Percentiles rank a stretch among this genome's conserved stretches.
phyloP scores from a whole-genome alignment of 1,140 invertebrate genomes.

The Trinorchestia longiramus region DNA sequence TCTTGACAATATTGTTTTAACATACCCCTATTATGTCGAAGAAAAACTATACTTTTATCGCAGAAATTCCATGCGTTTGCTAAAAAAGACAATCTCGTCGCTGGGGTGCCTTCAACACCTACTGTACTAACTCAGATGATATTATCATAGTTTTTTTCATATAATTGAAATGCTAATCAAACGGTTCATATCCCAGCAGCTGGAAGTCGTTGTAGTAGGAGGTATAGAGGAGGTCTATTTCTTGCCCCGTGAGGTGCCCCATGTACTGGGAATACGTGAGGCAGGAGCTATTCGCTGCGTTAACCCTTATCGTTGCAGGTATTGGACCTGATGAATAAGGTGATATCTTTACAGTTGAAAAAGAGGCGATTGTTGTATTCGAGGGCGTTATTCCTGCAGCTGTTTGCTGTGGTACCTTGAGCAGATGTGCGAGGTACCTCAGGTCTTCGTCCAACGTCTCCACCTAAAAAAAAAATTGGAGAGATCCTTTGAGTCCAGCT shows the following conservation, averaged over 20 bases:
- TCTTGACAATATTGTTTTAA: too few relatives aligned
- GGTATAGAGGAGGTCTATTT: conserved; percentile 20
- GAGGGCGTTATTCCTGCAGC: neutral
- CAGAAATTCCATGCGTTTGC: neutral
- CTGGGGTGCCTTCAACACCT: too few relatives aligned
- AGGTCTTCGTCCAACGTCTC: neutral
- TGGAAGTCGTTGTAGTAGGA: neutral
- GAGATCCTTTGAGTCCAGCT: neutral
- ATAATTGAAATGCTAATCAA: neutral
- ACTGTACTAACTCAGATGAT: neutral
- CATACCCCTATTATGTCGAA: too few relatives aligned
- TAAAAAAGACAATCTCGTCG: neutral
- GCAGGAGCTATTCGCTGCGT: neutral
- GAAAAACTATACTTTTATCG: neutral
- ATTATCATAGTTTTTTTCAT: neutral
- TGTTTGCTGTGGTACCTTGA: neutral
- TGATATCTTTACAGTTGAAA: neutral
- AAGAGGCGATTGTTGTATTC: neutral
- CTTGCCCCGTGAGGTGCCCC: neutral
- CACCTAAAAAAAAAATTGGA: neutral
- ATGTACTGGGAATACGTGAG: neutral
- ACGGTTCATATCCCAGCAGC: neutral
- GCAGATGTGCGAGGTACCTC: neutral
- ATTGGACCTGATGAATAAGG: neutral
- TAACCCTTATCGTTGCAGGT: neutral